Conservation (phyloP, 2,113 vertebrate genomes). For the Gnathonemus longibarbis region DNA sequence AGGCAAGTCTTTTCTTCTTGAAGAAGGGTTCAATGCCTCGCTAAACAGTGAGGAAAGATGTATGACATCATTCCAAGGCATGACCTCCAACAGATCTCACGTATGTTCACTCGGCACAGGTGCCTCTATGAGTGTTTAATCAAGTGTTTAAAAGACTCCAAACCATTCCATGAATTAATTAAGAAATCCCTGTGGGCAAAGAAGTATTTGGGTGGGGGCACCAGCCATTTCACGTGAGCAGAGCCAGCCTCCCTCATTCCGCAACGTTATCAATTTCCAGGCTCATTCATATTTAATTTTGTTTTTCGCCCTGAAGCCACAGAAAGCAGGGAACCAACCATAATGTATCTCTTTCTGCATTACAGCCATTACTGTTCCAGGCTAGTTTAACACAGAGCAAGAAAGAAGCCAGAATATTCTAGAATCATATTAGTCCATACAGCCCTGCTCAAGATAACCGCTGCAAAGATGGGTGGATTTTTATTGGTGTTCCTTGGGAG, state of each 20-base stretch:
- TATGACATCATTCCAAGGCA: background rate
- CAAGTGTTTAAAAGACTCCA: background rate
- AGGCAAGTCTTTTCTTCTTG: background rate
- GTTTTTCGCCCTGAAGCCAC: background rate
- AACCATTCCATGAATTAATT: conserved; percentile 10
- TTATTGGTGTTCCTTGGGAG: background rate
- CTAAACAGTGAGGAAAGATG: background rate
- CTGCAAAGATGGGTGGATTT: background rate
- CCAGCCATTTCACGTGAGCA: background rate
- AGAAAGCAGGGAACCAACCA: background rate
- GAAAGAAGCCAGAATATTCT: background rate
- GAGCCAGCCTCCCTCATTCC: background rate
- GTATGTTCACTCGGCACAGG: background rate
- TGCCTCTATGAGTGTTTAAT: background rate
- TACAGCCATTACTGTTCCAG: background rate
- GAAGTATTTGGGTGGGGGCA: background rate
- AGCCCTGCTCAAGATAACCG: background rate
- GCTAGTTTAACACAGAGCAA: background rate
- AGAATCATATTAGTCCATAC: background rate
- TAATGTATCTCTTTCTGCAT: background rate
- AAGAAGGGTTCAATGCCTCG: background rate
- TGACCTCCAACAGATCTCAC: background rate
- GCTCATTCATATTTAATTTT: conserved; percentile 22
- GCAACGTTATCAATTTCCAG: background rate
- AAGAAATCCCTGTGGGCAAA: background rate